A percentile compares a stretch with the other conserved stretches of the same genome.
phyloP scores from a whole-genome alignment of 2,888 invertebrate genomes.

The Cataglyphis rosenhaueri region DNA sequence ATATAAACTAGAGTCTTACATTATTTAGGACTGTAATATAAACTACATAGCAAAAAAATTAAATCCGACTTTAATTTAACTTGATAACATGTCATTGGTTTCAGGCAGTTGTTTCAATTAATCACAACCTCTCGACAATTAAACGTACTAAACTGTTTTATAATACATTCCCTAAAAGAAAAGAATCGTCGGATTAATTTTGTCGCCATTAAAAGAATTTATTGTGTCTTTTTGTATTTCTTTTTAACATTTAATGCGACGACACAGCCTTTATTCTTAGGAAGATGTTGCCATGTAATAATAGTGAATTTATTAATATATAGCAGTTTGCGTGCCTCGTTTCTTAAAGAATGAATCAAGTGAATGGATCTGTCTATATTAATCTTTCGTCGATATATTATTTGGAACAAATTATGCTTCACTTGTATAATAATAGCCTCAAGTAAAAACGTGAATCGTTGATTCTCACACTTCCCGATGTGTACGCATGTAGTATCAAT shows the following conservation, averaged over 20 bases:
- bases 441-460: not conserved
- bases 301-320: constrained; percentile 35
- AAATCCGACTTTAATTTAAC: constrained; percentile 44
- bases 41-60: constrained; percentile 23
- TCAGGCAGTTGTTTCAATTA: not conserved
- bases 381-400: constrained; percentile 48
- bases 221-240: constrained; percentile 21
- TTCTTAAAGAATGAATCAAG: constrained; percentile 63
- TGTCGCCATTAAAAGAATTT: not conserved
- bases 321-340: constrained; percentile 68
- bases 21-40: not conserved
- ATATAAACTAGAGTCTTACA: constrained; percentile 42
- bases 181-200: constrained; percentile 57
- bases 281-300: constrained; percentile 54
- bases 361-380: constrained; percentile 62
- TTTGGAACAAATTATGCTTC: constrained; percentile 57
- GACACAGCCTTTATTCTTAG: constrained; percentile 49
- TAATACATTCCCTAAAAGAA: constrained; percentile 59
- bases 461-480: constrained; percentile 2
- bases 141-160: constrained; percentile 7
- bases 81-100: not conserved
- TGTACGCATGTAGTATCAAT: not conserved
- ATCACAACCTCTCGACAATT: not conserved
- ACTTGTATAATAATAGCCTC: constrained; percentile 21
- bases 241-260: constrained; percentile 44